A percentile compares a stretch with the other conserved stretches of the same genome.
Conservation (phyloP, 2,888 invertebrate species). For the Labia minor region DNA sequence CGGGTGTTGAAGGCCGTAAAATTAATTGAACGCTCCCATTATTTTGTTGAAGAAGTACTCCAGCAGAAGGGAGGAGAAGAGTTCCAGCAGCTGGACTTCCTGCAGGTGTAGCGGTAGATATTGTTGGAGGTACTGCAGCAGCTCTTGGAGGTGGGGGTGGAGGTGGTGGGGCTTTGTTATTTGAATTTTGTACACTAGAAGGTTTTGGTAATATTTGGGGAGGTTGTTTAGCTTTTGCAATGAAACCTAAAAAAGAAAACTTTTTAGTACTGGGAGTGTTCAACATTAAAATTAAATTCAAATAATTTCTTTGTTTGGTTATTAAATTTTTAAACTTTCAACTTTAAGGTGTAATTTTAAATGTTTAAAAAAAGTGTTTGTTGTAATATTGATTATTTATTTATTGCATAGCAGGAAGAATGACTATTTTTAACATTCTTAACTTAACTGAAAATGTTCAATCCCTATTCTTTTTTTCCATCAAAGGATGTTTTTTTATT, state of each 20-base stretch:
- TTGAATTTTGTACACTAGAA: conserved; percentile 26
- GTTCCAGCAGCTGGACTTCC: conserved; percentile 2
- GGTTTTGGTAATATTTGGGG: conserved; percentile 54
- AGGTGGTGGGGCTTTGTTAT: conserved; percentile 23
- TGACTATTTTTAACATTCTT: too few species aligned
- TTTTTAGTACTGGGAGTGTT: too few species aligned
- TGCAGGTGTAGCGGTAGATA: conserved; percentile 22
- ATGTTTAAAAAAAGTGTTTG: too few species aligned
- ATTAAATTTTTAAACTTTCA: too few species aligned
- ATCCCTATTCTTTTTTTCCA: too few species aligned
- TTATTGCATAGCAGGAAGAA: too few species aligned
- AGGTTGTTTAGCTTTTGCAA: conserved; percentile 39
- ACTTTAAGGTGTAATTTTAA: too few species aligned
- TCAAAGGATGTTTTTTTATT: too few species aligned
- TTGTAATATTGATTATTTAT: too few species aligned
- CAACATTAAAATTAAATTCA: too few species aligned
- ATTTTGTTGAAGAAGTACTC: conserved; percentile 48
- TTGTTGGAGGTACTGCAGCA: conserved; percentile 25
- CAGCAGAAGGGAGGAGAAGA: conserved; percentile 35
- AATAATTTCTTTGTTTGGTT: too few species aligned
- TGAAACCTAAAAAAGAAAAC: not conserved
- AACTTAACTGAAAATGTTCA: too few species aligned
- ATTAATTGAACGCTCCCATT: conserved; percentile 59
- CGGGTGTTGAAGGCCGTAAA: conserved; percentile 50
- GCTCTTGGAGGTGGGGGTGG: conserved; percentile 25